These are phyloP conservation scores for Caenorhabditis sulstoni DNA, from an alignment of 2,888 invertebrate genomes.

Conservation along the genomic window DNA sequence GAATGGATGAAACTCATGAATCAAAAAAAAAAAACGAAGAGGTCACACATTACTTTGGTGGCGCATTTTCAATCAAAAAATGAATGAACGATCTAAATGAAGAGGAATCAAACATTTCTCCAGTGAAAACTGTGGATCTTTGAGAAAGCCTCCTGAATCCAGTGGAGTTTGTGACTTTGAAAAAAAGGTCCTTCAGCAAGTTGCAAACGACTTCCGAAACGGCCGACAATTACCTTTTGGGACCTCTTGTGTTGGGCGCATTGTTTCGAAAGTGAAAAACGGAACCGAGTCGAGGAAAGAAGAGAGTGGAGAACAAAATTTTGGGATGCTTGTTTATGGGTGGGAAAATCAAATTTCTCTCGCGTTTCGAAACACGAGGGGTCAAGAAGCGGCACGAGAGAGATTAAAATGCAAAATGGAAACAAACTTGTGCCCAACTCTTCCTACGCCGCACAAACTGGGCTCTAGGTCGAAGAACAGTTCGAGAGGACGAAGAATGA, in stretches of 20 bases:
- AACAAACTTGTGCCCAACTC: conserved; percentile 18
- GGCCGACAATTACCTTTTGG: neutral
- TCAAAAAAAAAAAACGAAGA: neutral
- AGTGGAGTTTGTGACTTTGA: no score
- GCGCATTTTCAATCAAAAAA: conserved; percentile 6
- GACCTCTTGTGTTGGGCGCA: neutral
- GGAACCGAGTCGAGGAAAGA: conserved; percentile 7
- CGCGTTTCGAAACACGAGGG: neutral
- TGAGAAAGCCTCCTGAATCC: no score
- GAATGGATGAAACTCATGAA: conserved; percentile 3
- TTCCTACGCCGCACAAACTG: conserved; percentile 1
- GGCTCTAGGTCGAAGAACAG: conserved; percentile 24
- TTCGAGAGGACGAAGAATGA: conserved; percentile 2
- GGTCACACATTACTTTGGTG: conserved; percentile 18
- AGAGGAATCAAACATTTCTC: neutral
- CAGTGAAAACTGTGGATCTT: no score
- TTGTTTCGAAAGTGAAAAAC: conserved; percentile 6
- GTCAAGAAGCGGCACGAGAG: conserved; percentile 2
- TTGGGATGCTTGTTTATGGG: conserved; percentile 42
- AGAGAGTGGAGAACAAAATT: conserved; percentile 9
- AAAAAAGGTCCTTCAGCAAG: no score
- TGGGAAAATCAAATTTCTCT: conserved; percentile 32
- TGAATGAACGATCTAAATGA: neutral
- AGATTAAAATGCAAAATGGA: conserved; percentile 39
- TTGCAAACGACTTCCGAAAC: no score